Conservation (phyloP, 2,888 invertebrate genomes). For the Tinea trinotella region DNA sequence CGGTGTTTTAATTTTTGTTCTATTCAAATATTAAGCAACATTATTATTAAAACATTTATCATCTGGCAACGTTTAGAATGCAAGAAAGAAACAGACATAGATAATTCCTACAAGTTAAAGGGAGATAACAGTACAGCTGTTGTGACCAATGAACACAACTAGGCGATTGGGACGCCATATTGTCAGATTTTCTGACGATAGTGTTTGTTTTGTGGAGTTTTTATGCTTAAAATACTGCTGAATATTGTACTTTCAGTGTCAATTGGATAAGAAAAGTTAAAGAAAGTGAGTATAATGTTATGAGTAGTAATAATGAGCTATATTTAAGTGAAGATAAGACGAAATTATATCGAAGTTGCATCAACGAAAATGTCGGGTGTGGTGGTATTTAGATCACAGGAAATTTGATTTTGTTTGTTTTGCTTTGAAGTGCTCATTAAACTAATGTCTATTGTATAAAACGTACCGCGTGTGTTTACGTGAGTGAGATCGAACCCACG, state of each 20-base stretch:
- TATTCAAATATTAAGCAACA: no score
- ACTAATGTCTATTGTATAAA: slow-evolving; percentile 34
- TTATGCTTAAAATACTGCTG: not conserved
- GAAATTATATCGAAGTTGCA: not conserved
- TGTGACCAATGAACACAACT: not conserved
- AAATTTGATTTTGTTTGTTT: slow-evolving; percentile 28
- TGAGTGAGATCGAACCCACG: slow-evolving; percentile 21
- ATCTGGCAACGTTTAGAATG: not conserved
- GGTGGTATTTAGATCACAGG: slow-evolving; percentile 61
- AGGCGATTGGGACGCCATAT: slow-evolving; percentile 3
- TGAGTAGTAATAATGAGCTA: not conserved
- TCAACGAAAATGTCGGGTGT: slow-evolving; percentile 44
- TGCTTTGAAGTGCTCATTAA: slow-evolving; percentile 48
- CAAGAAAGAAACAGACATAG: not conserved
- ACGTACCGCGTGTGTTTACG: slow-evolving; percentile 31
- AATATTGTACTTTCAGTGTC: not conserved
- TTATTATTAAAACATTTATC: no score
- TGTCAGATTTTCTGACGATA: not conserved
- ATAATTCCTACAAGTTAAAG: not conserved
- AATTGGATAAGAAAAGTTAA: not conserved
- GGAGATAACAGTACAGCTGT: not conserved
- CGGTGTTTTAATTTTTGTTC: no score
- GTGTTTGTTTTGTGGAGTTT: not conserved
- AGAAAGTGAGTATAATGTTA: not conserved
- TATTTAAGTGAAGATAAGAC: not conserved